Base-by-base conservation (phyloP, 2,888 invertebrate species). In the Fragum fragum region DNA sequence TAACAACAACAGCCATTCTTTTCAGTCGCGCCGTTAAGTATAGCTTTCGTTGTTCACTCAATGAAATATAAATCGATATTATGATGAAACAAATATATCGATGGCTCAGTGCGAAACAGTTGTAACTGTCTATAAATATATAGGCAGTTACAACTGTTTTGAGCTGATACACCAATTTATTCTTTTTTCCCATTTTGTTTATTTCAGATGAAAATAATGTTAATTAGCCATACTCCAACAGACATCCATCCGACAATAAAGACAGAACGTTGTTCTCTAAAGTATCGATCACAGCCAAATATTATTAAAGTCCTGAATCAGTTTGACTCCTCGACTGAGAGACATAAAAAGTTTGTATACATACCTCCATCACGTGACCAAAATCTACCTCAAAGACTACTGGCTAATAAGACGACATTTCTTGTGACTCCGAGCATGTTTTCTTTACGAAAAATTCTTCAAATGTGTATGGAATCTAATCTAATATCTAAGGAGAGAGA, bases 361-460 rank as follows among this genome's bases (percentile, higher is more conserved):
- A 57, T 85, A 1, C 72, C 87, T 0, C 70, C 85, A 28, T 77
- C 84, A n/a, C 61, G 69, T 11, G 21, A 76, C 11, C 63, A 61
- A 9, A 80, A 86, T 63, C 81, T 81, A 52, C 84, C 85, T 11
- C 55, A 85, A 16, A 85, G 53, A 23, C 87, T 69, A 29, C 84
- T 88, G 78, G 79, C 87, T 6, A 70, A 59, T 9, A 73, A 87
- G 55, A 88, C 90, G 11, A 83, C 85, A 1, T 90, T 89, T 73
- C 32, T 90, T 23, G 88, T 90, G 1, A 78, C 87, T 55, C 7
- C 86, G 23, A 21, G 87, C 26, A 28, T 80, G 68, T 63, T 52
- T 36, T 53, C 76, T 16, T 53, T 80, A 59, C 36, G 32, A 18
- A 36, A 57, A 57, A 68, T 69, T 23, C 66, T 80, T 28, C 26